Evolutionary conservation across 1,140 invertebrate genomes (phyloP).

Genomic region (Mylabris phalerata): DNA sequence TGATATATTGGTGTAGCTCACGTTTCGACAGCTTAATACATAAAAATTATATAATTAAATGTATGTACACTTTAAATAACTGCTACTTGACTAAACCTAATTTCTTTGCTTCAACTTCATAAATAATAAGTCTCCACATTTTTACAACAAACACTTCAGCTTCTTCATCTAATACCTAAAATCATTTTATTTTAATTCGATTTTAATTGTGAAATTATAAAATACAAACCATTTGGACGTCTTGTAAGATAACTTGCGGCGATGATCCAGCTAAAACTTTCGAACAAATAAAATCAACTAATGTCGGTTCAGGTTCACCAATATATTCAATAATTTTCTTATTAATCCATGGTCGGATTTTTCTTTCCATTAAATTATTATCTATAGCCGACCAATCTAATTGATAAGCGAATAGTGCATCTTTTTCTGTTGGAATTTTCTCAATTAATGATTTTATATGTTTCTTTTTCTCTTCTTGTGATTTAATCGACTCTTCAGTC

Average conservation of each 20-base stretch:
- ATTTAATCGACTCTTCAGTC: conserved; percentile 60
- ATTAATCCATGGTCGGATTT: conserved; percentile 98
- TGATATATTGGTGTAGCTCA: too few relatives aligned
- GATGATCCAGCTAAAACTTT: conserved; percentile 90
- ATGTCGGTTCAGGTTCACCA: conserved; percentile 95
- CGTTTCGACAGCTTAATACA: too few relatives aligned
- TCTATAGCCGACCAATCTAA: conserved; percentile 81
- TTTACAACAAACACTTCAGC: conserved; percentile 99
- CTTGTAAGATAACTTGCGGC: conserved; percentile 90
- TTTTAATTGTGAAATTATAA: neutral
- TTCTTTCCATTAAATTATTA: conserved; percentile 81
- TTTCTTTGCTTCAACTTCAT: conserved; percentile 98
- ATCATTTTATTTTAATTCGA: neutral
- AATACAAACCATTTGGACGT: conserved; percentile 90
- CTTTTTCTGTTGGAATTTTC: conserved; percentile 96
- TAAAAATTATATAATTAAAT: too few relatives aligned
- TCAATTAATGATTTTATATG: conserved; percentile 96
- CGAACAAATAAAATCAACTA: conserved; percentile 98
- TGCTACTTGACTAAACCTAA: conserved; percentile 66
- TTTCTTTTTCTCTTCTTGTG: conserved; percentile 90
- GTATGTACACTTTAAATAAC: too few relatives aligned
- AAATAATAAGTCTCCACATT: conserved; percentile 98
- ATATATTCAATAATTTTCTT: conserved; percentile 99
- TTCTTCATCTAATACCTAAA: conserved; percentile 94
- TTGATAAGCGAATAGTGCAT: conserved; percentile 88